A percentile compares a stretch with the other conserved stretches of the same genome.
phyloP scores from a whole-genome alignment of 2,888 invertebrate genomes.

The Macrosiphum euphorbiae region DNA sequence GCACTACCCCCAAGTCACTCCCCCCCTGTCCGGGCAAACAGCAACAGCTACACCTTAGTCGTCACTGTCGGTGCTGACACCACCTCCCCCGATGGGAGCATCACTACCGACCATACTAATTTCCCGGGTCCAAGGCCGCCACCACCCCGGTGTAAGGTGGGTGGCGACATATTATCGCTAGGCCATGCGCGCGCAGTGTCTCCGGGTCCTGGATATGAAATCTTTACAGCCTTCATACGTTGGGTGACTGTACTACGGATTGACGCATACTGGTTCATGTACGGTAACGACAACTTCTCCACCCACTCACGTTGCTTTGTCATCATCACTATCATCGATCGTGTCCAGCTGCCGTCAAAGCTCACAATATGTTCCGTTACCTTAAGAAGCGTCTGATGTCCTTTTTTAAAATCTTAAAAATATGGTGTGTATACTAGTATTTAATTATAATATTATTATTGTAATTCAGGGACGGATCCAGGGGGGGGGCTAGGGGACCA shows the following conservation, averaged over 20 bases:
- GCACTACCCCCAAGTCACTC: background rate
- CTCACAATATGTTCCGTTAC: background rate
- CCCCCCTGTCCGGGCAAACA: background rate
- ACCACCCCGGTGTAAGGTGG: background rate
- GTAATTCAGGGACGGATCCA: too few relatives aligned
- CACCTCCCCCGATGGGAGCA: too few relatives aligned
- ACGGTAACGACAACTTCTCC: background rate
- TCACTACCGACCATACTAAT: background rate
- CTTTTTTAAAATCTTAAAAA: background rate
- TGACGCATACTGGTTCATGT: background rate
- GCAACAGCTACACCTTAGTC: background rate
- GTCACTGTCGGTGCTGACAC: too few relatives aligned
- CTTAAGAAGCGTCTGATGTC: background rate
- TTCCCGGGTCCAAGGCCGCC: background rate
- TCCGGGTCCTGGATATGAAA: background rate
- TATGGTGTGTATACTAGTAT: background rate
- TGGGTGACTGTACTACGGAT: background rate
- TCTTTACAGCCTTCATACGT: background rate
- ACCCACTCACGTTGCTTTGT: background rate
- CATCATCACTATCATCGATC: background rate
- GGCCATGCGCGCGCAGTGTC: background rate
- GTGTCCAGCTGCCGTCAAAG: background rate
- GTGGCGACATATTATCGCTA: background rate
- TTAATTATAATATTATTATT: background rate
- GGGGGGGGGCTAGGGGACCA: too few relatives aligned